Conservation (phyloP, 2,888 invertebrate species). For the Hemaris fuciformis region DNA sequence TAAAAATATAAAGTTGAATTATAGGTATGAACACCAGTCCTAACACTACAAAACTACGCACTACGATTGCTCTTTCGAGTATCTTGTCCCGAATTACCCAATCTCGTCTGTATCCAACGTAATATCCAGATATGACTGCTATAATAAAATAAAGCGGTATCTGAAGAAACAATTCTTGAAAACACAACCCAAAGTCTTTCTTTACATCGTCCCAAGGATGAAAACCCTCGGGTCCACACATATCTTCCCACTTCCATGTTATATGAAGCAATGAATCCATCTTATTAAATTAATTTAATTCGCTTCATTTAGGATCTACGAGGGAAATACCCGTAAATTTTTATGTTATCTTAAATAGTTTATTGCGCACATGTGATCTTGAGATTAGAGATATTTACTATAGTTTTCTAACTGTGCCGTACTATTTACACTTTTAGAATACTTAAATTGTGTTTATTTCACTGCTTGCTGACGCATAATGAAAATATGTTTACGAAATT, state of each 20-base stretch:
- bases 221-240: conserved; percentile 88
- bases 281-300: neutral
- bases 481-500: neutral
- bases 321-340: neutral
- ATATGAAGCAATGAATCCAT: conserved; percentile 33
- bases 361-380: neutral
- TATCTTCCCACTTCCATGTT: conserved; percentile 87
- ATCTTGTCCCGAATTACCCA: conserved; percentile 83
- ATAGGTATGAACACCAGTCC: conserved; percentile 85
- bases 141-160: conserved; percentile 88
- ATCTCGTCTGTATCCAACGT: conserved; percentile 86
- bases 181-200: conserved; percentile 91
- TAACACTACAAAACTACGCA: conserved; percentile 84
- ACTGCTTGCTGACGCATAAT: neutral
- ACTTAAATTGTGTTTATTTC: neutral
- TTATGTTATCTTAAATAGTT: neutral
- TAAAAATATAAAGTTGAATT: conserved; percentile 84
- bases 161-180: conserved; percentile 90
- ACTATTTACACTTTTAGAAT: neutral
- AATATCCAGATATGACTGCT: conserved; percentile 90
- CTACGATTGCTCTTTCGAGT: conserved; percentile 83
- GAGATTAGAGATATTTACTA: neutral
- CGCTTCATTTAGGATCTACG: neutral
- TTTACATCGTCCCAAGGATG: conserved; percentile 85
- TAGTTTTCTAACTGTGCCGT: neutral